Conservation (phyloP, 2,888 invertebrate genomes). For the Xiphydria camelus region DNA sequence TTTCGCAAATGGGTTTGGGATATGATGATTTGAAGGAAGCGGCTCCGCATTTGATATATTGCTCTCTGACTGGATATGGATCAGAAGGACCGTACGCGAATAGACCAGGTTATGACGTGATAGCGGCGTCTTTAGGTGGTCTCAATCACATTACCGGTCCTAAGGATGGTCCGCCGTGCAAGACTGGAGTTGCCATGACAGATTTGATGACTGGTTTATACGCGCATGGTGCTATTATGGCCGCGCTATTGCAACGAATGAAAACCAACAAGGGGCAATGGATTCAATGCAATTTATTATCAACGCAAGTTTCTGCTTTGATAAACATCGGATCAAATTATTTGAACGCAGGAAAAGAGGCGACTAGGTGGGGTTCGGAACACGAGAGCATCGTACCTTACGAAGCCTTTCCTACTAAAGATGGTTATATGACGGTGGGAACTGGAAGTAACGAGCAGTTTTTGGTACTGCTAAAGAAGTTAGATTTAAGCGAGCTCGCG, state of each 20-base stretch:
- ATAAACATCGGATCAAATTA: constrained; percentile 90
- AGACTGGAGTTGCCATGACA: constrained; percentile 90
- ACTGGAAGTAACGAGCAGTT: constrained; percentile 86
- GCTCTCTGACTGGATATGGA: constrained; percentile 93
- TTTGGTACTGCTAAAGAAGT: constrained; percentile 68
- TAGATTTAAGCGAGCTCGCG: constrained; percentile 67
- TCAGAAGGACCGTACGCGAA: constrained; percentile 80
- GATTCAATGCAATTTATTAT: constrained; percentile 91
- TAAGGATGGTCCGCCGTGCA: constrained; percentile 79
- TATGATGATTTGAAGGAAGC: constrained; percentile 71
- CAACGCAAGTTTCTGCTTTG: constrained; percentile 87
- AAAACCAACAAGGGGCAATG: constrained; percentile 85
- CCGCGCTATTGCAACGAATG: constrained; percentile 78
- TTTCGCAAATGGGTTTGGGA: constrained; percentile 76
- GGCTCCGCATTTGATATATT: constrained; percentile 85
- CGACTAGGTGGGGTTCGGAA: constrained; percentile 85
- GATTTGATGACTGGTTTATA: constrained; percentile 93
- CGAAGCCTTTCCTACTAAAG: constrained; percentile 81
- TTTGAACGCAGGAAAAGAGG: constrained; percentile 81
- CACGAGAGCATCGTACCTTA: constrained; percentile 96
- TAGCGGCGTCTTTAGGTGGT: constrained; percentile 92
- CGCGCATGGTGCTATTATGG: constrained; percentile 92
- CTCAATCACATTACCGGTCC: constrained; percentile 88
- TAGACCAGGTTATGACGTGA: constrained; percentile 95
- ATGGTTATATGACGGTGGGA: constrained; percentile 85